Percentiles rank a stretch among this genome's conserved stretches.
phyloP scores from a whole-genome alignment of 1,140 invertebrate species.

The Tetramorium simillimum region DNA sequence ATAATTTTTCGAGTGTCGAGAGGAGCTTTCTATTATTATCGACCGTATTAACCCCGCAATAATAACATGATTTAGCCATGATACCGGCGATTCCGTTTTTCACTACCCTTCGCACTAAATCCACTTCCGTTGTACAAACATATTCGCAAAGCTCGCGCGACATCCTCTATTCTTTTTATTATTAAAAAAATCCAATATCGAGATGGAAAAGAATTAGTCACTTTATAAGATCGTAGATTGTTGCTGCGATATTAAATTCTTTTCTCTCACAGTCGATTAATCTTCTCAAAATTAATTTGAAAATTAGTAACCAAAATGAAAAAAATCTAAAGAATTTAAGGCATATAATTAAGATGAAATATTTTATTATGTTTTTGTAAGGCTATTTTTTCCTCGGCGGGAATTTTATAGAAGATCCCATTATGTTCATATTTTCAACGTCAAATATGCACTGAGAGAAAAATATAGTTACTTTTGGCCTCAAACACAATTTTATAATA shows the following conservation, averaged over 20 bases:
- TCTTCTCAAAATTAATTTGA: not conserved
- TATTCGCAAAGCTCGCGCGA: not conserved
- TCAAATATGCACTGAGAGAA: no score
- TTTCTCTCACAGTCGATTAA: not conserved
- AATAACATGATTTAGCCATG: not conserved
- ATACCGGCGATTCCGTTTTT: not conserved
- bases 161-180: not conserved
- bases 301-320: not conserved
- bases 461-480: no score
- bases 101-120: not conserved
- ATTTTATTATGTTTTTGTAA: no score
- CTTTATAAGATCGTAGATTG: not conserved
- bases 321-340: no score
- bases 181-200: not conserved
- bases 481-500: no score
- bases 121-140: not conserved
- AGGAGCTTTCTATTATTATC: not conserved
- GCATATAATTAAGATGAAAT: no score
- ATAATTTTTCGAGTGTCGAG: not conserved
- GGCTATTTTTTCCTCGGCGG: no score
- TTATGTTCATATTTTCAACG: no score
- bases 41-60: not conserved
- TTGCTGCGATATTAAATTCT: not conserved
- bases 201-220: not conserved
- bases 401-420: no score